These are phyloP conservation scores for Metridium senile DNA, from an alignment of 92 coral and sea anemone genomes.

Conservation along the genomic window DNA sequence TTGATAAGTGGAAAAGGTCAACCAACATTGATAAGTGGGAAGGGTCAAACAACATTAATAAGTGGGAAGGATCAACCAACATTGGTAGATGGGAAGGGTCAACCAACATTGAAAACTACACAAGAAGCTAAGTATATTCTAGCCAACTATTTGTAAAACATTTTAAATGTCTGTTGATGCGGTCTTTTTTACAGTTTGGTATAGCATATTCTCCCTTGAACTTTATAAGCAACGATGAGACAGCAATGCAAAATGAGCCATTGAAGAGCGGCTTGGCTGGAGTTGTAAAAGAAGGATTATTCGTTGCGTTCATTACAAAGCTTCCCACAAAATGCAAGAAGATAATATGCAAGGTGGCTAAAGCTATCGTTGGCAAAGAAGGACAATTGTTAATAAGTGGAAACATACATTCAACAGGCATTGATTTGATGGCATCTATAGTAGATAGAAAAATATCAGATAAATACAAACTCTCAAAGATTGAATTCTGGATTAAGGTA, in stretches of 20 bases:
- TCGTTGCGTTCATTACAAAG: slow-evolving; percentile 12
- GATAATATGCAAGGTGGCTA: slow-evolving; percentile 24
- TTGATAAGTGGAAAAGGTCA: no score
- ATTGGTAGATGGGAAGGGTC: no score
- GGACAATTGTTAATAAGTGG: slow-evolving; percentile 19
- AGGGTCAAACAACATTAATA: no score
- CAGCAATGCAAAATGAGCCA: slow-evolving; percentile 27
- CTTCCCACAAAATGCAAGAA: slow-evolving; percentile 22
- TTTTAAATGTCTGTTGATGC: no score
- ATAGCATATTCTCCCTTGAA: slow-evolving; percentile 25
- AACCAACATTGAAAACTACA: no score
- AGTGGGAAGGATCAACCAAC: no score
- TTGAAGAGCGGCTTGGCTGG: slow-evolving; percentile 20
- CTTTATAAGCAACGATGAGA: slow-evolving; percentile 14
- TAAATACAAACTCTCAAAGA: slow-evolving; percentile 16
- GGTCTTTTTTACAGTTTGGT: slow-evolving; percentile 27
- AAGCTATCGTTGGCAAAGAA: slow-evolving; percentile 25
- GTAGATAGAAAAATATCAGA: slow-evolving; percentile 17
- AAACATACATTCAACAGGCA: slow-evolving; percentile 3
- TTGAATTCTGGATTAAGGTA: slow-evolving; percentile 39
- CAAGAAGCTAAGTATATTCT: no score
- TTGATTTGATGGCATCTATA: slow-evolving; percentile 31
- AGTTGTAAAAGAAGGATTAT: slow-evolving; percentile 26
- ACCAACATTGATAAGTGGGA: no score
- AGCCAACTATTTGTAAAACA: no score